These are phyloP conservation scores for Cacatua alba DNA, from an alignment of 2,113 vertebrate species.

Conservation along the genomic window DNA sequence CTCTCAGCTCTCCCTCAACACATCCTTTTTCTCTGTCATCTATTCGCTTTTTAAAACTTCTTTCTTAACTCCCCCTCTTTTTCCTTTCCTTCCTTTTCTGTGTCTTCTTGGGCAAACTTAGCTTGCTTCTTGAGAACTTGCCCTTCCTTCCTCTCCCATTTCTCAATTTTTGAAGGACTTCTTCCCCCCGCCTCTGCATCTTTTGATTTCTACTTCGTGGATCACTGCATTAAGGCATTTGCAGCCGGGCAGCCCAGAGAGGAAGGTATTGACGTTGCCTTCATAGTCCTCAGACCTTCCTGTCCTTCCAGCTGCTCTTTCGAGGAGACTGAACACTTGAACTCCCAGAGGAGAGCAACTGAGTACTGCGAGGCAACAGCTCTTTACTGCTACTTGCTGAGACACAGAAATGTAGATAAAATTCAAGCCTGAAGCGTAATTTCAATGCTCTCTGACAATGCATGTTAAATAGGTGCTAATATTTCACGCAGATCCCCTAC, in stretches of 20 bases:
- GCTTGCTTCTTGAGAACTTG: neutral
- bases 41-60: neutral
- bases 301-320: neutral
- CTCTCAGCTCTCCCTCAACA: neutral
- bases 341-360: neutral
- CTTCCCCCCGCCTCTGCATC: neutral
- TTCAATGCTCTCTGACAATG: neutral
- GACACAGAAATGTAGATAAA: neutral
- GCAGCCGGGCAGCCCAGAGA: neutral
- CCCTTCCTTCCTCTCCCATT: neutral
- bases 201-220: neutral
- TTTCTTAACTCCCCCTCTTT: neutral
- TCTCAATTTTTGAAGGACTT: neutral
- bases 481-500: neutral
- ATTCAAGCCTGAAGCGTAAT: neutral
- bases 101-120: neutral
- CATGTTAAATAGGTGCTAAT: neutral
- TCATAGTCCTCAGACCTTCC: neutral
- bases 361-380: neutral
- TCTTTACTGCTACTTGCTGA: neutral
- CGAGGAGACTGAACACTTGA: neutral
- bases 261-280: neutral
- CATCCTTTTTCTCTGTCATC: neutral
- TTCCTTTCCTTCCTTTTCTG: neutral
- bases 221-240: neutral